phyloP scores from a whole-genome alignment of 2,888 invertebrate species.

The Incurvaria masculella region DNA sequence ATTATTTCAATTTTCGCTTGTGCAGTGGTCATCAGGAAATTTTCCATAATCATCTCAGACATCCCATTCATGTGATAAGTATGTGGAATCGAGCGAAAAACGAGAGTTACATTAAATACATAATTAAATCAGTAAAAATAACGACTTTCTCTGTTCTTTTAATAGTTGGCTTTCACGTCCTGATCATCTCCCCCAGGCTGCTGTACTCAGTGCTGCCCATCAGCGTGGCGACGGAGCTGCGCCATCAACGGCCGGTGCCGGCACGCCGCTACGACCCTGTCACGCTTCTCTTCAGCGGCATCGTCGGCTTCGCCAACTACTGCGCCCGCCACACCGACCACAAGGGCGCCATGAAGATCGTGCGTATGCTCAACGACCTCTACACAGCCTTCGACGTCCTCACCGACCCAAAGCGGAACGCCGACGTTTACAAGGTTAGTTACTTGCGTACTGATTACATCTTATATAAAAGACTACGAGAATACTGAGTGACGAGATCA shows the following conservation, averaged over 20 bases:
- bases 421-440: slow-evolving; percentile 93
- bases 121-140: no score
- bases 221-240: slow-evolving; percentile 91
- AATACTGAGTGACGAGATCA: no score
- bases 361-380: slow-evolving; percentile 87
- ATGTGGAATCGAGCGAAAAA: no score
- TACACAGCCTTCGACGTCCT: slow-evolving; percentile 93
- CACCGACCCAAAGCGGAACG: slow-evolving; percentile 88
- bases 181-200: slow-evolving; percentile 62
- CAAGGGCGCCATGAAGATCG: slow-evolving; percentile 94
- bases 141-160: slow-evolving; percentile 14
- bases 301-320: slow-evolving; percentile 86
- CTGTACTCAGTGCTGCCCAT: slow-evolving; percentile 93
- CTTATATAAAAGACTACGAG: no score
- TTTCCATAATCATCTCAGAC: no score
- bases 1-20: no score
- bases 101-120: no score
- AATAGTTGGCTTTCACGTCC: no score
- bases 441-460: no score
- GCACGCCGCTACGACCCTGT: slow-evolving; percentile 86
- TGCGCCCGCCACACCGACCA: slow-evolving; percentile 90
- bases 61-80: no score
- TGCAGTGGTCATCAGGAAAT: no score
- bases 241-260: slow-evolving; percentile 88
- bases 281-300: slow-evolving; percentile 89